Percentiles rank a stretch among this genome's conserved stretches.
Evolutionary conservation across 2,888 invertebrate genomes (phyloP).

Genomic region (Drosophila greeni): DNA sequence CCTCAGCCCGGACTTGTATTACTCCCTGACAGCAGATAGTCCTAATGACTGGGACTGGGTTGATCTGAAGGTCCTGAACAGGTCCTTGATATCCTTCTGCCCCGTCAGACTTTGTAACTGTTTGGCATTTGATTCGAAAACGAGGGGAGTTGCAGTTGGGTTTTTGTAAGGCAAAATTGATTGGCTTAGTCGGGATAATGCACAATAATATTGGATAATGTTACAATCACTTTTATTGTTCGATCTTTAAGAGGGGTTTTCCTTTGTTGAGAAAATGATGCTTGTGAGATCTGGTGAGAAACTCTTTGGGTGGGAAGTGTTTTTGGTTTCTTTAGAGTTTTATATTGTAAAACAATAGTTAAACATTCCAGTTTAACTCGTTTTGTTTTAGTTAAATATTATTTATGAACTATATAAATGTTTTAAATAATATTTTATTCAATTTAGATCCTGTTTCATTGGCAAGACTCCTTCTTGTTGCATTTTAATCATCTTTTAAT

Average conservation of each 20-base stretch:
- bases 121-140: constrained; percentile 33
- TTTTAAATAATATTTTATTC: not conserved
- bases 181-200: constrained; percentile 28
- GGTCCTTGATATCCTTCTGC: constrained; percentile 23
- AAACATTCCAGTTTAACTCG: no score
- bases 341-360: not conserved
- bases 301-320: constrained; percentile 5
- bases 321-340: not conserved
- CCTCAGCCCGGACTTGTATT: constrained; percentile 64
- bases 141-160: not conserved
- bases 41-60: constrained; percentile 44
- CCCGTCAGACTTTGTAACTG: constrained; percentile 51
- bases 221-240: constrained; percentile 43
- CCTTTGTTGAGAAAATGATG: not conserved
- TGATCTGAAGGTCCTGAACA: constrained; percentile 19
- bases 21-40: constrained; percentile 49
- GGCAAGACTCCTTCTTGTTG: no score
- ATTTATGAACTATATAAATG: not conserved
- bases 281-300: not conserved
- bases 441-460: no score
- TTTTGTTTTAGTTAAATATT: not conserved
- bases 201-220: constrained; percentile 40
- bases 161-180: constrained; percentile 18
- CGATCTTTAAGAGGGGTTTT: not conserved
- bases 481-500: not conserved